phyloP scores from a whole-genome alignment of 2,113 vertebrate genomes.

The Sylvilagus bachmani region DNA sequence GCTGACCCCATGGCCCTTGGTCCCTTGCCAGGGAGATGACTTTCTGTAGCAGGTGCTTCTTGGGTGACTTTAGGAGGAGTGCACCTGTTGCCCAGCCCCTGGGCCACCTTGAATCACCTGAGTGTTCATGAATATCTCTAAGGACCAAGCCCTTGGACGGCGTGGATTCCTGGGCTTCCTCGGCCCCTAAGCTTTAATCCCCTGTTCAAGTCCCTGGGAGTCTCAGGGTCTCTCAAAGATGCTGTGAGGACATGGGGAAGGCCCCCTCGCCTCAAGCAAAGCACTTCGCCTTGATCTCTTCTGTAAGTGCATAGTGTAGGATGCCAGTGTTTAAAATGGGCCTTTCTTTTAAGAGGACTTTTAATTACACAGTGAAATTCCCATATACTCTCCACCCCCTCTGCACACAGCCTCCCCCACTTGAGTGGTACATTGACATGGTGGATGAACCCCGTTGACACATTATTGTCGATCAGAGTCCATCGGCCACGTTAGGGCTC shows the following conservation, averaged over 20 bases:
- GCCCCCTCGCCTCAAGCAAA: not conserved
- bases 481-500: accelerated
- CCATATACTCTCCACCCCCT: not conserved
- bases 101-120: not conserved
- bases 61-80: not conserved
- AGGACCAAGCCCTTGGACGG: not conserved
- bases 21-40: not conserved
- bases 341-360: not conserved
- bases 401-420: accelerated
- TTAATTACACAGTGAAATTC: not conserved
- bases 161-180: not conserved
- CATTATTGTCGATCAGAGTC: not conserved
- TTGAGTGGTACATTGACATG: not conserved
- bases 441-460: not conserved
- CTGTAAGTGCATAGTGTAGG: not conserved
- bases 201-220: not conserved
- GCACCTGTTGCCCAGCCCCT: not conserved
- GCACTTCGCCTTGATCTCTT: not conserved
- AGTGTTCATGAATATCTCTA: not conserved
- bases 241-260: not conserved
- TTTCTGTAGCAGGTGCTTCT: not conserved
- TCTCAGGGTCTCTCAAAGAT: not conserved
- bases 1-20: not conserved
- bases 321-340: not conserved
- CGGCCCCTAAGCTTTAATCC: accelerated